Base-by-base conservation (phyloP, 2,888 invertebrate genomes). In the Eucera pruinosa region DNA sequence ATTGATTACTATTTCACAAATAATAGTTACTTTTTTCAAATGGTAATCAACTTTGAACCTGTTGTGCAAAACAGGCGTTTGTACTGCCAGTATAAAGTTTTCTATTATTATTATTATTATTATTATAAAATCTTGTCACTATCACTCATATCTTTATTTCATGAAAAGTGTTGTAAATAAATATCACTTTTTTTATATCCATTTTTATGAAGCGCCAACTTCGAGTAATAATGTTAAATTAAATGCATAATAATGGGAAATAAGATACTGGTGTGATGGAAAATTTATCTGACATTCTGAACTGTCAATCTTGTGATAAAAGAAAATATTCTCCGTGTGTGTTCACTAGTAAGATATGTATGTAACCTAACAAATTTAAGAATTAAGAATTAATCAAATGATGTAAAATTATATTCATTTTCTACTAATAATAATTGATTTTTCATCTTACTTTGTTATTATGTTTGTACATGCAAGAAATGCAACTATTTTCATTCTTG, bases 341-440 rank as follows among this genome's bases (percentile, higher is more conserved):
- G 86, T 87, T 88, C 85, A 85, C 78, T 82, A 85, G 81, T 78
- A 62, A 73, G 60, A 77, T 78, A 73, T 74, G 65, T 80, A 77
- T 57, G 74, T 84, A 77, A 62, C 18, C 50, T 52, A 76, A 74
- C 30, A 66, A 68, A 43, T 48, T 48, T 55, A 66, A 71, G 54
- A 58, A 45, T 60, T 65, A 72, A 66, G 64, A 41, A 70, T 48
- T 33, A 43, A 20, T 4, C 33, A 57, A 20, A 58, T 57, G 62
- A 57, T 36, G 4, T 55, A 27, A 64, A 48, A 67, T 57, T 69
- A 48, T 20, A n/a, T 70, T 75, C 39, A 54, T 20, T 66, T 73
- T 33, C 23, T 45, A 64, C 23, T 57, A 9, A 52, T 43, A 23
- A 69, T 61, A 11, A 20, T 70, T 61, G 15, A 62, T 57, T 71